A percentile compares a stretch with the other conserved stretches of the same genome.
These are phyloP conservation scores for Cryptotis parvus DNA, from an alignment of 2,113 vertebrate genomes.

Conservation along the genomic window DNA sequence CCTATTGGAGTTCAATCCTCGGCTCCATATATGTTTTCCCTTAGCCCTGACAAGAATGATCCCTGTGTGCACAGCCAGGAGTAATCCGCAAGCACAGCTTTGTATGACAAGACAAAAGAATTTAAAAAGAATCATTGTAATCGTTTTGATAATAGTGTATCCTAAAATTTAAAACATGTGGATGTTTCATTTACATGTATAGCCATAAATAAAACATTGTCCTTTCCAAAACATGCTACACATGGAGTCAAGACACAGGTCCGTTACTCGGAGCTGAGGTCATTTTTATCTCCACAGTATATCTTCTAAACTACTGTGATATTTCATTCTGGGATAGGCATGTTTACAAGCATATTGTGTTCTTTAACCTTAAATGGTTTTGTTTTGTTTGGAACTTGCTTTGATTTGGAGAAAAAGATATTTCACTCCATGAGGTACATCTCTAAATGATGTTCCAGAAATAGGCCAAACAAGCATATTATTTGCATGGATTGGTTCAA, in stretches of 20 bases:
- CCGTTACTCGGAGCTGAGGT: neutral
- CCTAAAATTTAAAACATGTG: neutral
- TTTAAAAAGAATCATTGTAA: neutral
- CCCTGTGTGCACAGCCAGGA: too few species aligned
- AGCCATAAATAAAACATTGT: neutral
- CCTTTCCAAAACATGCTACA: neutral
- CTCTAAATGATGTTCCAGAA: constrained; percentile 56
- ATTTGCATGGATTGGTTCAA: constrained; percentile 26
- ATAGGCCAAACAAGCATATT: constrained; percentile 50
- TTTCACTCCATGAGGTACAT: constrained; percentile 44
- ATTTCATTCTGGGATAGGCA: neutral
- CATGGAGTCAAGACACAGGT: neutral
- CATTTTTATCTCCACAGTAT: neutral
- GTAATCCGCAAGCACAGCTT: too few species aligned
- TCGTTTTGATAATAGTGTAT: neutral
- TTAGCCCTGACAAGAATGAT: too few species aligned
- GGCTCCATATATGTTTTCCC: too few species aligned
- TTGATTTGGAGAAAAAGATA: constrained; percentile 38
- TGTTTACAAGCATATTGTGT: constrained; percentile 9
- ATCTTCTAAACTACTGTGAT: neutral
- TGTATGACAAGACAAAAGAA: too few species aligned
- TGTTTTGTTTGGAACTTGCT: constrained; percentile 36
- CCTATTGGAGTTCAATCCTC: too few species aligned
- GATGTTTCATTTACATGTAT: neutral
- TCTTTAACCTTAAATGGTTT: constrained; percentile 51